A percentile compares a stretch with the other conserved stretches of the same genome.
phyloP scores from a whole-genome alignment of 2,797 vertebrate species.

The Mallotus villosus region DNA sequence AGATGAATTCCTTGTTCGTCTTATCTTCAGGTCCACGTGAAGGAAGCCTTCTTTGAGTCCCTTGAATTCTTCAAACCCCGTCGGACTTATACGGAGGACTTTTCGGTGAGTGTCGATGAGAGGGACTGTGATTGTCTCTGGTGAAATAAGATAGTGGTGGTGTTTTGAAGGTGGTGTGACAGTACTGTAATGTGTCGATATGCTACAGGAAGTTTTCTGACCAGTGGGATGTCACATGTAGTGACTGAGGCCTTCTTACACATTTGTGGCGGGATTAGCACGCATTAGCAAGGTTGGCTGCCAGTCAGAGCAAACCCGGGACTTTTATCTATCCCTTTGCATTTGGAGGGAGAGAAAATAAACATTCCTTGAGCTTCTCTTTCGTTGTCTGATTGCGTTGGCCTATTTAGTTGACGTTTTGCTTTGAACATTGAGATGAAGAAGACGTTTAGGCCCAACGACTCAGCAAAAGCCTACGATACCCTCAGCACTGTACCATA shows the following conservation, averaged over 20 bases:
- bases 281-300: constrained; percentile 59
- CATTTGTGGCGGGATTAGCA: constrained; percentile 60
- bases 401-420: constrained; percentile 43
- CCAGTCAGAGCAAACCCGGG: constrained; percentile 56
- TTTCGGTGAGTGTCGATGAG: constrained; percentile 35
- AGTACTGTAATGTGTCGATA: constrained; percentile 56
- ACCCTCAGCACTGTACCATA: no score
- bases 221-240: constrained; percentile 57
- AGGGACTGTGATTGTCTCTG: constrained; percentile 72
- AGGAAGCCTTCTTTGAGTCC: constrained; percentile 62
- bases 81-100: constrained; percentile 49
- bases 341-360: constrained; percentile 54
- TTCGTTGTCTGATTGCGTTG: constrained; percentile 27
- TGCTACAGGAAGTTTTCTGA: constrained; percentile 42
- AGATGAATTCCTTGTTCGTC: constrained; percentile 73
- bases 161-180: constrained; percentile 67
- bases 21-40: constrained; percentile 72
- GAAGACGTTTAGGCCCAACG: constrained; percentile 23
- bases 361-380: constrained; percentile 47
- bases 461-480: constrained; percentile 47
- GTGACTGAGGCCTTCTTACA: constrained; percentile 31
- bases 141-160: constrained; percentile 62
- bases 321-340: constrained; percentile 17
- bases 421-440: constrained; percentile 47
- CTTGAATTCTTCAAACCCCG: constrained; percentile 61